Evolutionary conservation across 2,888 invertebrate genomes (phyloP).

Genomic region (Periphyllus acericola): DNA sequence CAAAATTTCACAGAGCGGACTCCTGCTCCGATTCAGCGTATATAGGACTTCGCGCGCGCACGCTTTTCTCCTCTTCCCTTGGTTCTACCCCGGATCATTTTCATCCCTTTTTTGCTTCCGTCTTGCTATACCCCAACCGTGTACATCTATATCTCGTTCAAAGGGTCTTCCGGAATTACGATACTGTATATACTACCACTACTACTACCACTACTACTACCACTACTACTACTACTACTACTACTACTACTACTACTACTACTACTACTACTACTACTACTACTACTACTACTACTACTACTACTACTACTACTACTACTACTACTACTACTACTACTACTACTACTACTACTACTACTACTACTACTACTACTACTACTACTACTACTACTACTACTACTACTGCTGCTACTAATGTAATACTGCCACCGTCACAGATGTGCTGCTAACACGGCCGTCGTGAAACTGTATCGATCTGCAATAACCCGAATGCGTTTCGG

Average conservation of each 20-base stretch:
- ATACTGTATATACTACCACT: background rate
- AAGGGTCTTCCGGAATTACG: slow-evolving; percentile 48
- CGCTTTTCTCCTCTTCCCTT: background rate
- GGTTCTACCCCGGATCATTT: background rate
- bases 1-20: slow-evolving; percentile 6
- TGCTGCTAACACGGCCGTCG: slow-evolving; percentile 26
- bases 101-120: background rate
- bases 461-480: slow-evolving; percentile 52
- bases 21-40: background rate
- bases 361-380: background rate
- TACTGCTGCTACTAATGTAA: background rate
- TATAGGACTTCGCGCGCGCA: slow-evolving; percentile 31
- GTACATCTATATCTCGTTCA: slow-evolving; percentile 21
- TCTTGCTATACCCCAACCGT: background rate
- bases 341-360: background rate
- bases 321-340: background rate
- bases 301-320: too few relatives aligned
- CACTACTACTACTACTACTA: background rate
- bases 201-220: background rate
- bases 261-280: too few relatives aligned
- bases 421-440: slow-evolving; percentile 46
- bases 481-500: slow-evolving; percentile 58
- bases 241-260: background rate
- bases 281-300: too few relatives aligned
- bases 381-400: background rate